Conservation (phyloP, 1,140 invertebrate species). For the Brachionus koreanus region DNA sequence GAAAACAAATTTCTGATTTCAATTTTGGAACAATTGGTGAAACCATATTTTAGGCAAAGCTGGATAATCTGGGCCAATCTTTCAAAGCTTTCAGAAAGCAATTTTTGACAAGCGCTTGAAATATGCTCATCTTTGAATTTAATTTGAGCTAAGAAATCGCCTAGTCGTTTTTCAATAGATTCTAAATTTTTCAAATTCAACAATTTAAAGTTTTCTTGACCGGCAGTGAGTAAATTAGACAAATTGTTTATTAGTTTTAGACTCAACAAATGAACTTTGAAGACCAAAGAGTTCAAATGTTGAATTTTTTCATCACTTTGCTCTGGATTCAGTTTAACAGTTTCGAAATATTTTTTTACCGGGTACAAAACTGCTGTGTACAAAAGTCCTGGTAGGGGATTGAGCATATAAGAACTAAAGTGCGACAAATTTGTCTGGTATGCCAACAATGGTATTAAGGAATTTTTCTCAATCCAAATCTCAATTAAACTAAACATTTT, state of each 20-base stretch:
- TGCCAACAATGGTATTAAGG: neutral
- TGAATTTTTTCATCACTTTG: neutral
- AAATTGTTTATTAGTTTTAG: neutral
- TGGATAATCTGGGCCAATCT: constrained; percentile 22
- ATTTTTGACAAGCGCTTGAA: neutral
- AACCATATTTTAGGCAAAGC: neutral
- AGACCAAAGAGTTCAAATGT: neutral
- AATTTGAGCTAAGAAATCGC: neutral
- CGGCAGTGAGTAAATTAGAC: neutral
- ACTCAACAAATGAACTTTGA: constrained; percentile 9
- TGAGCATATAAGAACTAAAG: constrained; percentile 38
- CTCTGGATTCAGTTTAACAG: neutral
- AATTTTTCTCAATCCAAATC: constrained; percentile 28
- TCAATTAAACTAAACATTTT: constrained; percentile 32
- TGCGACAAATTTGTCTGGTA: constrained; percentile 33
- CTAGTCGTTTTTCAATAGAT: neutral
- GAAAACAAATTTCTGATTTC: constrained; percentile 4
- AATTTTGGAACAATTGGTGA: constrained; percentile 6
- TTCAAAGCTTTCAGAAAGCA: constrained; percentile 18
- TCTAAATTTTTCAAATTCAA: constrained; percentile 30
- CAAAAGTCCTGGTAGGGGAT: constrained; percentile 20
- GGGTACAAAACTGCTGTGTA: neutral
- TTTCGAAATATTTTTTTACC: neutral
- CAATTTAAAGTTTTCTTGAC: constrained; percentile 17
- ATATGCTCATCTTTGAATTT: neutral